phyloP scores from a whole-genome alignment of 2,797 vertebrate genomes.

The Cossypha polioptera region DNA sequence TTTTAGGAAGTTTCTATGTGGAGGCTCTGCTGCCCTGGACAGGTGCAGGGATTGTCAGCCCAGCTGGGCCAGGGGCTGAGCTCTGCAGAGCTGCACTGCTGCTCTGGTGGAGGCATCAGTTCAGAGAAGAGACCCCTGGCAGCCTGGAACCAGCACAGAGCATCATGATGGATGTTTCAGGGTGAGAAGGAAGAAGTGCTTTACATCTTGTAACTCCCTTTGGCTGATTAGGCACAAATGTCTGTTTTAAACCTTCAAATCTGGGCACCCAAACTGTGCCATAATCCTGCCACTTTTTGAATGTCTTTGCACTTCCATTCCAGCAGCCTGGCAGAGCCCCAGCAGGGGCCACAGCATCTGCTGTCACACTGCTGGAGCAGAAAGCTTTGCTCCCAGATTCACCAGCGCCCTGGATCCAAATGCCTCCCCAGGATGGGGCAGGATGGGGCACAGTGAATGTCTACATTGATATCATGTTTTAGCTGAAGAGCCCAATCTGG shows the following conservation, averaged over 20 bases:
- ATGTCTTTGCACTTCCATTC: not conserved
- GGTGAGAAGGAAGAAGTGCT: not conserved
- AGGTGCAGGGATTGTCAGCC: fast-evolving
- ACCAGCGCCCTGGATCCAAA: not conserved
- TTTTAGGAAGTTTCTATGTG: not conserved
- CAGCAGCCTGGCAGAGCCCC: not conserved
- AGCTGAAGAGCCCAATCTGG: not conserved
- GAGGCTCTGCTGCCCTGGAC: no score
- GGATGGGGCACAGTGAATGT: not conserved
- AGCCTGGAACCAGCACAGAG: not conserved
- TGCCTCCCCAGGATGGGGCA: not conserved
- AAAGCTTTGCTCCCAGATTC: not conserved
- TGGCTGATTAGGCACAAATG: not conserved
- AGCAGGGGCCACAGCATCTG: not conserved
- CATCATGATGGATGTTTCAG: not conserved
- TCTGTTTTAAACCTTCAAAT: not conserved
- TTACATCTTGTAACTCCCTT: not conserved
- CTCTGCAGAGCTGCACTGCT: not conserved
- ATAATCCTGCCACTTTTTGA: not conserved
- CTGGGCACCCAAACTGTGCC: not conserved
- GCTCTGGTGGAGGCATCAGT: not conserved
- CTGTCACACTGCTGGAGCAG: not conserved
- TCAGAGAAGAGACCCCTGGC: not conserved
- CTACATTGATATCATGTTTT: not conserved
- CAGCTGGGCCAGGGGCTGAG: not conserved